phyloP scores from a whole-genome alignment of 53 echinoderm and acorn worm genomes.

The Arbacia lixula region DNA sequence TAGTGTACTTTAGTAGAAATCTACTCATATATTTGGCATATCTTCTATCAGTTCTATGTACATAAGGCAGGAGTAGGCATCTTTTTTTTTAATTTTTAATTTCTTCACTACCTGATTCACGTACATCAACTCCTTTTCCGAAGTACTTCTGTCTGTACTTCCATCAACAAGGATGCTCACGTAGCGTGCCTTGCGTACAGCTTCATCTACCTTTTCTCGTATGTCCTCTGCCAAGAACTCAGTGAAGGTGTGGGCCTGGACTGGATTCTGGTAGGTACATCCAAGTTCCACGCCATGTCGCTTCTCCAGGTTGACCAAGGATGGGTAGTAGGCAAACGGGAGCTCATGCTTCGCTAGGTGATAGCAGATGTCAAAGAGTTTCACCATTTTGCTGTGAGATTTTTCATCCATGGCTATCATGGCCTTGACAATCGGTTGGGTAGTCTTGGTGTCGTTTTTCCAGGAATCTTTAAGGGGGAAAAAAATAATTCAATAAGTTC shows the following conservation, averaged over 20 bases:
- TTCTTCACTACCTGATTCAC: no score
- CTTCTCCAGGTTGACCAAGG: conserved; percentile 24
- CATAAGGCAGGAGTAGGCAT: no score
- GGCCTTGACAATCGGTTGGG: neutral
- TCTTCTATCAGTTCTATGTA: no score
- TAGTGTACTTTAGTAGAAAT: no score
- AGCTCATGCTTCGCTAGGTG: conserved; percentile 54
- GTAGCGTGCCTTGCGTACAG: no score
- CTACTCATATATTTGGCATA: no score
- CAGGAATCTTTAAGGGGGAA: neutral
- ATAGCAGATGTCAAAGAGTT: conserved; percentile 40
- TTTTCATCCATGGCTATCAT: neutral
- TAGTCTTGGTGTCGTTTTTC: neutral
- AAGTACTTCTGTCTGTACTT: no score
- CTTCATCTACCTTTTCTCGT: no score
- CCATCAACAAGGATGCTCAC: no score
- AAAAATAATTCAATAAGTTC: no score
- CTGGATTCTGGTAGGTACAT: conserved; percentile 38
- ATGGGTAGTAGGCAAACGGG: conserved; percentile 14
- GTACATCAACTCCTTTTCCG: no score
- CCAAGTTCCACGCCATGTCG: conserved; percentile 58
- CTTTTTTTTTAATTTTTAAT: no score
- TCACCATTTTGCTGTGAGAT: neutral
- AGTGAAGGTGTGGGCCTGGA: conserved; percentile 34
- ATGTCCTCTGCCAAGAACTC: conserved; percentile 32